Percentiles rank a stretch among this genome's conserved stretches.
Conservation (phyloP, 2,888 invertebrate species). For the Orgyia antiqua region DNA sequence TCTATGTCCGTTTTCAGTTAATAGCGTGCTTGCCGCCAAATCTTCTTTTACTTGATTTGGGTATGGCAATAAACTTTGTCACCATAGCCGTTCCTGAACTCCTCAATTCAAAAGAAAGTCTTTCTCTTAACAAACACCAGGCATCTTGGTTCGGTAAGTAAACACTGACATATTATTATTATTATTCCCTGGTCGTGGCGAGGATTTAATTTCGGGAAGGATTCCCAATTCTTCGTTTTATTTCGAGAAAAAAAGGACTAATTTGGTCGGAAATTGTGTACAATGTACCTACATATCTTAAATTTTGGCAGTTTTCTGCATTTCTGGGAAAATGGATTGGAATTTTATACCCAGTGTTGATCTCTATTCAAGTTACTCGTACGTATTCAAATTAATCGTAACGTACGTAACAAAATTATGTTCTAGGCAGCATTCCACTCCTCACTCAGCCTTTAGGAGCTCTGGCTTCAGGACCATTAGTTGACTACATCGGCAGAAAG, state of each 20-base stretch:
- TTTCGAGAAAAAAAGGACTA: no score
- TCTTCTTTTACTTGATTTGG: constrained; percentile 72
- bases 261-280: no score
- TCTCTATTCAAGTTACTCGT: no score
- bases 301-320: no score
- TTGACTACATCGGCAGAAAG: constrained; percentile 77
- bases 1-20: constrained; percentile 46
- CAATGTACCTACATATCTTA: no score
- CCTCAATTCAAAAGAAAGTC: constrained; percentile 53
- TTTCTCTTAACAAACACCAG: constrained; percentile 65
- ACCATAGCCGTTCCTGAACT: constrained; percentile 76
- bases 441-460: constrained; percentile 78
- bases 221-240: no score
- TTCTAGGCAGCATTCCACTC: constrained; percentile 74
- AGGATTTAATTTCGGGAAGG: no score
- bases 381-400: no score
- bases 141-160: constrained; percentile 79
- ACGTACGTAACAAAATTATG: no score
- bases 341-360: no score
- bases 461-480: constrained; percentile 70
- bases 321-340: no score
- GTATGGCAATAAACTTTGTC: constrained; percentile 76
- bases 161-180: background rate
- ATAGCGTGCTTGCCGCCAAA: constrained; percentile 75
- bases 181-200: no score